Evolutionary conservation across 2,888 invertebrate genomes (phyloP).

Genomic region (Panorpa germanica): DNA sequence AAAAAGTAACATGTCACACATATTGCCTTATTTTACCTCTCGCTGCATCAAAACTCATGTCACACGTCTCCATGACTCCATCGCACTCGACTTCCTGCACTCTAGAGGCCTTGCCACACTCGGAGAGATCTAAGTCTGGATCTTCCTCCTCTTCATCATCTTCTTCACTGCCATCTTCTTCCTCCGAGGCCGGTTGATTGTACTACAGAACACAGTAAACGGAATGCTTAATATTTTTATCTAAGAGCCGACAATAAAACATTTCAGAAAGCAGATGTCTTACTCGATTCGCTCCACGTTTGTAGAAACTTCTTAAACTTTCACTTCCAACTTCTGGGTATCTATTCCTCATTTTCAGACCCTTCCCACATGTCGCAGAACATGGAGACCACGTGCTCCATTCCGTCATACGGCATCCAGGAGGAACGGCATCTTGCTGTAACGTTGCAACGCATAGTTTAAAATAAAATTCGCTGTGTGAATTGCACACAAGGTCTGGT

Average conservation of each 20-base stretch:
- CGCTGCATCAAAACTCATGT: slow-evolving; percentile 16
- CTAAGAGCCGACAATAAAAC: too few relatives aligned
- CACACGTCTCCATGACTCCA: slow-evolving; percentile 20
- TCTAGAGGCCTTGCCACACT: slow-evolving; percentile 25
- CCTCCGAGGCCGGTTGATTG: slow-evolving; percentile 14
- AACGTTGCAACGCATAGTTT: slow-evolving; percentile 1
- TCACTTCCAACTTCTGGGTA: too few relatives aligned
- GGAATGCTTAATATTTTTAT: not conserved
- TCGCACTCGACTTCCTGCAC: slow-evolving; percentile 31
- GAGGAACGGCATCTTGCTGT: slow-evolving; percentile 17
- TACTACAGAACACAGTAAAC: slow-evolving; percentile 10
- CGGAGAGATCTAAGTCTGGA: slow-evolving; percentile 22
- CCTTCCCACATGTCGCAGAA: slow-evolving; percentile 59
- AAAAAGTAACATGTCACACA: too few relatives aligned
- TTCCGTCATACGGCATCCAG: slow-evolving; percentile 38
- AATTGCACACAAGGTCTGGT: too few relatives aligned
- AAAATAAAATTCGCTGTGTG: too few relatives aligned
- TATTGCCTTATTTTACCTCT: too few relatives aligned
- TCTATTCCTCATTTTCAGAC: slow-evolving; percentile 40
- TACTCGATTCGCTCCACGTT: slow-evolving; percentile 9
- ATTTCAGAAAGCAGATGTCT: slow-evolving; percentile 7
- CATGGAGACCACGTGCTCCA: slow-evolving; percentile 78
- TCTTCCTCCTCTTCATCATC: slow-evolving; percentile 17
- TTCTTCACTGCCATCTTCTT: slow-evolving; percentile 18
- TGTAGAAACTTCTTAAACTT: too few relatives aligned